Conservation (phyloP, 1,140 invertebrate species). For the Armadillidium nasatum region DNA sequence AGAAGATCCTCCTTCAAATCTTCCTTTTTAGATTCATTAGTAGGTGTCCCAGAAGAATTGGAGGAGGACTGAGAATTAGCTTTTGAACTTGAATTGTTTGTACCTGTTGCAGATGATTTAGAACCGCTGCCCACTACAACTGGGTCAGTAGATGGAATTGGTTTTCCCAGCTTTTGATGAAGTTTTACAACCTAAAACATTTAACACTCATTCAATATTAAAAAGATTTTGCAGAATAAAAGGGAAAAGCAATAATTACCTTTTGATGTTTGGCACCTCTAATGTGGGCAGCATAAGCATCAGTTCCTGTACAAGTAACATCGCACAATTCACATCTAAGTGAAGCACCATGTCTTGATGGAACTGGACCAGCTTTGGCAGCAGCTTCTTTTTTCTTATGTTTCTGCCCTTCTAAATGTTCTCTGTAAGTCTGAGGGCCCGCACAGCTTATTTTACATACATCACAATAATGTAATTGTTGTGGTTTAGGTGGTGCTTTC, state of each 20-base stretch:
- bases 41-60: conserved; percentile 52
- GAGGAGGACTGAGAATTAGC: conserved; percentile 57
- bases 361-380: conserved; percentile 59
- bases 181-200: conserved; percentile 71
- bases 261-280: conserved; percentile 96
- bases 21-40: conserved; percentile 43
- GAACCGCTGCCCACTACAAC: conserved; percentile 59
- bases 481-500: conserved; percentile 78
- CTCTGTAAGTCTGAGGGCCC: conserved; percentile 70
- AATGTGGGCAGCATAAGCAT: conserved; percentile 96
- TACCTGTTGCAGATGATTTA: conserved; percentile 45
- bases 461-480: conserved; percentile 90
- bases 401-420: conserved; percentile 95
- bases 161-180: conserved; percentile 94
- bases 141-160: conserved; percentile 92
- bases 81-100: conserved; percentile 30
- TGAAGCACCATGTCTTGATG: conserved; percentile 62
- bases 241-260: conserved; percentile 49
- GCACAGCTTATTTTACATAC: conserved; percentile 97
- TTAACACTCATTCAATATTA: too few species aligned
- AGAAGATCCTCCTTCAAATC: conserved; percentile 44
- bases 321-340: conserved; percentile 74
- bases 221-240: too few species aligned
- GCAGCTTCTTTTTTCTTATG: conserved; percentile 97
- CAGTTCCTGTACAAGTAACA: conserved; percentile 93